Evolutionary conservation across 1,140 invertebrate genomes (phyloP), one percentile per base, ranked within the genome.

Genomic region (Zelostemma sp.): DNA sequence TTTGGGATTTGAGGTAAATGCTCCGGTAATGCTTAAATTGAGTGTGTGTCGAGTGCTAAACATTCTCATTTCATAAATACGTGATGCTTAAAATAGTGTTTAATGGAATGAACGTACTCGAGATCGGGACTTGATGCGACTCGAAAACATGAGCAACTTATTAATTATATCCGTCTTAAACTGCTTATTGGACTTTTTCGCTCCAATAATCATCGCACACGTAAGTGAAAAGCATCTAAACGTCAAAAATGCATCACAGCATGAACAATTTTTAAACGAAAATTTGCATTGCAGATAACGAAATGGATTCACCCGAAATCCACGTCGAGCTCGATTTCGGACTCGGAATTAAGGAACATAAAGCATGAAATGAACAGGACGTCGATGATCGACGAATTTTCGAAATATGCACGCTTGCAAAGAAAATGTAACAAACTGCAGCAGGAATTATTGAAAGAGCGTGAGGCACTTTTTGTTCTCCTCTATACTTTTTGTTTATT

Each of bases 381-480:
- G 47, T 88, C 86, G 17, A 87, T 89, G 79, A 80, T 86, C 1
- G 85, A 89, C 79, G 88, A 89, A 68, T 90, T 90, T 85, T 79
- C 88, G n/a, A 89, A 86, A 68, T 88, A 88, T 80, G 86, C 87
- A 0, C 88, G 85, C 74, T 77, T 88, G 21, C 84, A 89, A 62
- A 71, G 88, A 54, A 86, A 83, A 71, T 80, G 83, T 18, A 87
- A 80, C 54, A 86, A 87, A 75, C 49, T 88, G 0, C 80, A 84
- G 40, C 74, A 71, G 56, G 76, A 84, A 61, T 64, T 86, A 12
- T 82, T 84, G 62, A 75, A 82, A 28, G 78, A 81, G 77, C 62
- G 81, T 83, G 6, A 35, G 33, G n/a, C 33, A 25, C 21, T 25
- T 25, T 25, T n/a, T n/a, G n/a, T n/a, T n/a, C n/a, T n/a, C n/a